Conservation (phyloP, 2,113 vertebrate genomes). For the Mormoops blainvillei region DNA sequence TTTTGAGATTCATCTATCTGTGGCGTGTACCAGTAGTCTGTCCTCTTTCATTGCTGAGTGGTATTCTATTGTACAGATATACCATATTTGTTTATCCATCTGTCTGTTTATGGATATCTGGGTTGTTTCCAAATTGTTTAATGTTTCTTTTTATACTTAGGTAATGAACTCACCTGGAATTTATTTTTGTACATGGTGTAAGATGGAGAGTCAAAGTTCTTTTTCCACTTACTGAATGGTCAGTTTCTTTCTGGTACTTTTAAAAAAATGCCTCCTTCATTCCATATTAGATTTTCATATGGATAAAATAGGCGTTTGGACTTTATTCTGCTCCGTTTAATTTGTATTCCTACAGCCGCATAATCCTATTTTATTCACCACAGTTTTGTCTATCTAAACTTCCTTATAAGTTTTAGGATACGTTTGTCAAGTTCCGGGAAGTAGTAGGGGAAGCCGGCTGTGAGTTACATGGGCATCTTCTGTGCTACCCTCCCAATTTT, state of each 20-base stretch:
- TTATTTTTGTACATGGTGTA: background rate
- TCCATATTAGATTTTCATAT: background rate
- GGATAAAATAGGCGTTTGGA: background rate
- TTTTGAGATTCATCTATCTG: background rate
- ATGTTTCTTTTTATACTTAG: background rate
- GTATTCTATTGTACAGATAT: rapidly evolving
- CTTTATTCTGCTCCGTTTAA: background rate
- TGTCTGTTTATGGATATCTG: background rate
- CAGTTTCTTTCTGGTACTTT: background rate
- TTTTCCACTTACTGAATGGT: background rate
- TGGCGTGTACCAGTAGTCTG: background rate
- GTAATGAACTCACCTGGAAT: background rate
- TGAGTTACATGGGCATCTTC: background rate
- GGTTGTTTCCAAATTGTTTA: background rate
- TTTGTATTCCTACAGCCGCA: background rate
- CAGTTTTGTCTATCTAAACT: background rate
- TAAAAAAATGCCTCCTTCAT: background rate
- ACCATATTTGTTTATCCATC: background rate
- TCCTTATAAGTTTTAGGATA: background rate
- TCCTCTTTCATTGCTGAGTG: background rate
- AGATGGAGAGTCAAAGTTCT: background rate
- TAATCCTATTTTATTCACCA: background rate
- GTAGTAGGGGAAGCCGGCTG: background rate
- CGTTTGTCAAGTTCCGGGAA: background rate
- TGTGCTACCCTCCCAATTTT: background rate